These are phyloP conservation scores for Cryptosula pallasiana DNA, from an alignment of 2,888 invertebrate genomes.

Conservation along the genomic window DNA sequence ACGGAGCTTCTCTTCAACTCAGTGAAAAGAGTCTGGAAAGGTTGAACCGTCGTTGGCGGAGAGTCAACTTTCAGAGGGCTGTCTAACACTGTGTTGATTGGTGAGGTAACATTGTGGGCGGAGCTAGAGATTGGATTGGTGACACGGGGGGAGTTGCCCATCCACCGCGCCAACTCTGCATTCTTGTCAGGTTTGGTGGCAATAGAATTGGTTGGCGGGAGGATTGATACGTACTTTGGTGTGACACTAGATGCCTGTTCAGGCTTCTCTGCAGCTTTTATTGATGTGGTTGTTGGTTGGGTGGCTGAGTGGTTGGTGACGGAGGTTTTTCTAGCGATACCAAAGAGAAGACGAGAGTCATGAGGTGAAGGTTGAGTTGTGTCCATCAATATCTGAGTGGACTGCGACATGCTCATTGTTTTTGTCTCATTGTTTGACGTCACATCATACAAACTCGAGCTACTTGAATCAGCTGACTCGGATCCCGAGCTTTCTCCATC, in stretches of 20 bases:
- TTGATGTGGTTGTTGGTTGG: not conserved
- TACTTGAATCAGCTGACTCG: not conserved
- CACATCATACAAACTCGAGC: not conserved
- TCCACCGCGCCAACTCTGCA: not conserved
- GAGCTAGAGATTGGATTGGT: not conserved
- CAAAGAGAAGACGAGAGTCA: not conserved
- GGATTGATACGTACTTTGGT: not conserved
- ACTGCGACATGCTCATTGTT: not conserved
- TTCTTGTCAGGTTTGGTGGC: not conserved
- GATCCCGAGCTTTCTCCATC: not conserved
- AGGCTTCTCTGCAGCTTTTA: not conserved
- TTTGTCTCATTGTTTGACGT: not conserved
- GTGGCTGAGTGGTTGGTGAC: not conserved
- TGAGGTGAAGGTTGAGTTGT: not conserved
- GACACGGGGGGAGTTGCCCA: not conserved
- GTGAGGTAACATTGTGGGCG: not conserved
- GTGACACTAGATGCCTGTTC: not conserved
- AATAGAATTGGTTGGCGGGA: not conserved
- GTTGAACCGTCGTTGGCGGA: not conserved
- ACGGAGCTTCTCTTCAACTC: slow-evolving; percentile 14
- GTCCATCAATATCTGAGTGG: not conserved
- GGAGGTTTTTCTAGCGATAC: slow-evolving; percentile 1
- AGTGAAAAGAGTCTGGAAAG: slow-evolving; percentile 2
- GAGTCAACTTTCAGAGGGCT: not conserved
- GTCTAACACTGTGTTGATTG: not conserved